Conservation (phyloP, 2,797 vertebrate species). For the Erethizon dorsatum region DNA sequence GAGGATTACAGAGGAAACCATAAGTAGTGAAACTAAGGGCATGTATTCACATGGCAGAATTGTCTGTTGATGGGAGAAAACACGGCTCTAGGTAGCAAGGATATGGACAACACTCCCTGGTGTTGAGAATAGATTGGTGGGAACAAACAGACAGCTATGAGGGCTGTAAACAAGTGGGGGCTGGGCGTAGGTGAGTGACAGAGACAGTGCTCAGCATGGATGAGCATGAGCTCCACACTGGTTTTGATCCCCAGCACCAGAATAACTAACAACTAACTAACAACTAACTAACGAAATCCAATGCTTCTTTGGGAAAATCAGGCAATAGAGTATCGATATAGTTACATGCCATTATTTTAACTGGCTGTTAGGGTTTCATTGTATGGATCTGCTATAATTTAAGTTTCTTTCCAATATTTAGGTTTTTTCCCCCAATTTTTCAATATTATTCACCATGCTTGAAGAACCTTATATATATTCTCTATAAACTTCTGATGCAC, state of each 20-base stretch:
- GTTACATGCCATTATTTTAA: not conserved
- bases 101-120: not conserved
- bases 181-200: too few relatives aligned
- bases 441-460: not conserved
- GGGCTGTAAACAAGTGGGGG: not conserved
- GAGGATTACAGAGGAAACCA: not conserved
- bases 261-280: not conserved
- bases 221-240: not conserved
- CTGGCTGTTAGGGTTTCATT: not conserved
- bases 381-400: not conserved
- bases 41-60: not conserved
- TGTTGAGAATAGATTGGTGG: not conserved
- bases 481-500: slow-evolving; percentile 1
- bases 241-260: not conserved
- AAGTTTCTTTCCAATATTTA: not conserved
- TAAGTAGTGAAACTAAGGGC: too few relatives aligned
- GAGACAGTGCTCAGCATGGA: not conserved
- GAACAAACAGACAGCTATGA: not conserved
- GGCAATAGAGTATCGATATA: not conserved
- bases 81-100: not conserved
- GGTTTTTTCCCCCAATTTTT: not conserved
- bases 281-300: not conserved
- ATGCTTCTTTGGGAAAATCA: not conserved
- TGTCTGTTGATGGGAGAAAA: not conserved
- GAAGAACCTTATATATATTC: not conserved